A percentile compares a stretch with the other conserved stretches of the same genome.
These are phyloP conservation scores for Copidosoma aretas DNA, from an alignment of 2,888 invertebrate genomes.

Conservation along the genomic window DNA sequence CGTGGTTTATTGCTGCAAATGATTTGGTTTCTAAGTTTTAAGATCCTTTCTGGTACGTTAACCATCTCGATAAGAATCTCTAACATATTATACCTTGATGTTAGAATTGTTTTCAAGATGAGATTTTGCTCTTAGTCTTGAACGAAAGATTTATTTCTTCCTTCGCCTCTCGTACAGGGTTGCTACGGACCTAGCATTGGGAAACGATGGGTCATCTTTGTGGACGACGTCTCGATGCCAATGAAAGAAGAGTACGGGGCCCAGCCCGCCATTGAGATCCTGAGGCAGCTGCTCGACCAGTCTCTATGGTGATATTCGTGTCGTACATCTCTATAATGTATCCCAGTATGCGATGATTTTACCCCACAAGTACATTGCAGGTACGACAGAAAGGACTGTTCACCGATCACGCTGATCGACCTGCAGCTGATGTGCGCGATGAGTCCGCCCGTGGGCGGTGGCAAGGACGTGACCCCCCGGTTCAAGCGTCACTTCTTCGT, in stretches of 20 bases:
- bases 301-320: constrained; percentile 72
- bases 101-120: no score
- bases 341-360: neutral
- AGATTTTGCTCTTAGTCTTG: no score
- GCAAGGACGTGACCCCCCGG: constrained; percentile 82
- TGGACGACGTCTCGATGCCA: constrained; percentile 97
- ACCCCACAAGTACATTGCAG: no score
- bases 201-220: constrained; percentile 87
- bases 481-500: constrained; percentile 88
- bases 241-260: constrained; percentile 88
- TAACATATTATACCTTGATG: no score
- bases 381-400: constrained; percentile 81
- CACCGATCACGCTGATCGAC: constrained; percentile 82
- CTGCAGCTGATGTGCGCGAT: constrained; percentile 82
- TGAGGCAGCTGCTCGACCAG: constrained; percentile 90
- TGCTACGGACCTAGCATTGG: constrained; percentile 93
- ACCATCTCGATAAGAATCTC: no score
- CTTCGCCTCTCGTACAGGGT: no score
- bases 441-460: constrained; percentile 79
- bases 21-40: no score
- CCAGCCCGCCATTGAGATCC: constrained; percentile 91
- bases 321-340: neutral
- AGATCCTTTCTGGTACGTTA: no score
- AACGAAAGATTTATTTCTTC: no score
- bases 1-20: no score